Base-by-base conservation (phyloP, 2,888 invertebrate species). In the Pollenia griseotomentosa region DNA sequence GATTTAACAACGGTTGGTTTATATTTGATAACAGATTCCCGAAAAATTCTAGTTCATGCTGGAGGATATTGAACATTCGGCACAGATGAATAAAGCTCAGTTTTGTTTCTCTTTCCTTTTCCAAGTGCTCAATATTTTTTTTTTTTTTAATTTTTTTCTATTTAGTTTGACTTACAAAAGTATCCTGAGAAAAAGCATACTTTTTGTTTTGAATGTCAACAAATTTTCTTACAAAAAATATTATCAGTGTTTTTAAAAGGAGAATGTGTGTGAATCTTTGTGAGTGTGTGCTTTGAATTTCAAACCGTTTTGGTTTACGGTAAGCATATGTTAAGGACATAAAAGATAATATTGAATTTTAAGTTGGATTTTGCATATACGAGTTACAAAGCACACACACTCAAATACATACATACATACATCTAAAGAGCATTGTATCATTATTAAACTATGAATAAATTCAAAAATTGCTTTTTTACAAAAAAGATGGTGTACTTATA, bases 261-360 rank as follows among this genome's bases (percentile, higher is more conserved):
- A 40, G 0, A 3, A 19, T 7, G 42, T n/a, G 11, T 14, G 14
- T 40, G 12, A 33, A 33, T 65, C 6, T 46, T 33, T 51, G 0
- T 51, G n/a, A 10, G 12, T 51, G 19, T 6, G 12, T 46, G 10
- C 19, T 12, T 59, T 55, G 66, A 68, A 70, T 61, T n/a, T 14
- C 44, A 40, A 40, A n/a, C 59, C 55, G n/a, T 48, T 53, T 78
- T 79, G 73, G 59, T 46, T 83, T 61, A 53, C 70, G 79, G 68
- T 68, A 83, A 83, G 79, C 86, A 86, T 75, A 86, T 86, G 86
- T 83, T 86, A 75, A 46, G 83, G 83, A 86, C 83, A 75, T 79
- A 75, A 68, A 75, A 70, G 57, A 75, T 83, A 86, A 83, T 83
- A 86, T 83, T 86, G 70, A 83, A 86, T 78, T 87, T 81, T 83